Evolutionary conservation across 2,797 vertebrate species (phyloP).

Genomic region (Cossypha caffra): DNA sequence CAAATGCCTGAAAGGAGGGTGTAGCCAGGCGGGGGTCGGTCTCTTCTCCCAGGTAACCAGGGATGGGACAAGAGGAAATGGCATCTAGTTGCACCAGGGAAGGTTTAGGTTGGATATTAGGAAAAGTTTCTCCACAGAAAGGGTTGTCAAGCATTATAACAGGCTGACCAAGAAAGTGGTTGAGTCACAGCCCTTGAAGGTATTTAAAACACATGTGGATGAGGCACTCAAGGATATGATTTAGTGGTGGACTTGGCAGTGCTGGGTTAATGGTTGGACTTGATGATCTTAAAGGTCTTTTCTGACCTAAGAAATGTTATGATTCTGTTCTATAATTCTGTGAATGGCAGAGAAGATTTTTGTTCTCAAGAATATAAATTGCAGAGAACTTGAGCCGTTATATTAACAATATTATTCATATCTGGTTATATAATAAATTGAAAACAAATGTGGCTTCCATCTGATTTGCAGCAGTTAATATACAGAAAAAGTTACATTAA

Average conservation of each 20-base stretch:
- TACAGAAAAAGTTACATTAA: constrained; percentile 6
- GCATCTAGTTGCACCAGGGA: too few species aligned
- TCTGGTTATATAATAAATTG: background rate
- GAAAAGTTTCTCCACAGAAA: background rate
- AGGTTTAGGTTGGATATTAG: background rate
- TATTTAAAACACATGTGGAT: background rate
- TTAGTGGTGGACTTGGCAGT: background rate
- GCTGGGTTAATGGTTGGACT: background rate
- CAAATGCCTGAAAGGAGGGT: accelerated
- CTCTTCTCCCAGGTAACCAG: background rate
- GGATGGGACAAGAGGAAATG: too few species aligned
- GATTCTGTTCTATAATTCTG: background rate
- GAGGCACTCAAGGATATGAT: background rate
- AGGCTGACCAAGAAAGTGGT: background rate
- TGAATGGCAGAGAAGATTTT: background rate
- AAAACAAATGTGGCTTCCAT: constrained; percentile 5
- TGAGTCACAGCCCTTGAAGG: background rate
- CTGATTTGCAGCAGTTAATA: constrained; percentile 34
- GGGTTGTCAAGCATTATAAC: background rate
- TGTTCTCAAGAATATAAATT: background rate
- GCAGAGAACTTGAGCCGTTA: background rate
- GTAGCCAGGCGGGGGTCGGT: accelerated
- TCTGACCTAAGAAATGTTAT: background rate
- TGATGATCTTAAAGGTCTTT: background rate
- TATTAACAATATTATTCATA: background rate